phyloP scores from a whole-genome alignment of 92 coral and sea anemone species.

The Umimayanthus chanpuru region DNA sequence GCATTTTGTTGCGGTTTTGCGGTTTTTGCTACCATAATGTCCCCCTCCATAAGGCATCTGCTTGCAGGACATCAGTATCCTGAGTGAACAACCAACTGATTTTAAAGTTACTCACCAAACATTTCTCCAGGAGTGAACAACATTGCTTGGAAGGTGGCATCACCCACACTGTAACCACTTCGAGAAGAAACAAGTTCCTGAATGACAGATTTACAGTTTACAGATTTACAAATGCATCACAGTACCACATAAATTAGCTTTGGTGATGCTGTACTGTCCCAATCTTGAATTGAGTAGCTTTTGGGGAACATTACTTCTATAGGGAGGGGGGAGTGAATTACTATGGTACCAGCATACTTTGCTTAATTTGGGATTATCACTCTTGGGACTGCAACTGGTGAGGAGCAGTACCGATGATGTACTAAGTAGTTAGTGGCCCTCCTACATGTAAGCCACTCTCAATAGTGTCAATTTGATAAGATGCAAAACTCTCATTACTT shows the following conservation, averaged over 20 bases:
- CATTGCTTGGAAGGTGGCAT: constrained; percentile 60
- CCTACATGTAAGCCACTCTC: too few relatives aligned
- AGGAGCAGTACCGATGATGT: too few relatives aligned
- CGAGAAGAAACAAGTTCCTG: constrained; percentile 63
- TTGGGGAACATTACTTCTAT: too few relatives aligned
- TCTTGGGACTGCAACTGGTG: neutral
- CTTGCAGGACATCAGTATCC: too few relatives aligned
- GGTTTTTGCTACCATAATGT: too few relatives aligned
- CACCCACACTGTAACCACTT: constrained; percentile 14
- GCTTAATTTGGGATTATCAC: neutral
- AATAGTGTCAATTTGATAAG: too few relatives aligned
- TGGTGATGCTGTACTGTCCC: neutral
- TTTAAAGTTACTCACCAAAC: constrained; percentile 12
- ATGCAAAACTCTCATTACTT: too few relatives aligned
- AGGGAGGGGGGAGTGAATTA: neutral
- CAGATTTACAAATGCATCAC: neutral
- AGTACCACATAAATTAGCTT: neutral
- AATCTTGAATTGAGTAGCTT: neutral
- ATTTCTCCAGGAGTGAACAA: constrained; percentile 54
- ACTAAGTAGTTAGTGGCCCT: too few relatives aligned
- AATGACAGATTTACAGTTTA: neutral
- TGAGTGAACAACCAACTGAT: too few relatives aligned
- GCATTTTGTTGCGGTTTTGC: too few relatives aligned
- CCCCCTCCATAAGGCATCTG: too few relatives aligned
- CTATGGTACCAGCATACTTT: neutral